These are phyloP conservation scores for Lycocorax pyrrhopterus DNA, from an alignment of 2,113 vertebrate species.

Conservation along the genomic window DNA sequence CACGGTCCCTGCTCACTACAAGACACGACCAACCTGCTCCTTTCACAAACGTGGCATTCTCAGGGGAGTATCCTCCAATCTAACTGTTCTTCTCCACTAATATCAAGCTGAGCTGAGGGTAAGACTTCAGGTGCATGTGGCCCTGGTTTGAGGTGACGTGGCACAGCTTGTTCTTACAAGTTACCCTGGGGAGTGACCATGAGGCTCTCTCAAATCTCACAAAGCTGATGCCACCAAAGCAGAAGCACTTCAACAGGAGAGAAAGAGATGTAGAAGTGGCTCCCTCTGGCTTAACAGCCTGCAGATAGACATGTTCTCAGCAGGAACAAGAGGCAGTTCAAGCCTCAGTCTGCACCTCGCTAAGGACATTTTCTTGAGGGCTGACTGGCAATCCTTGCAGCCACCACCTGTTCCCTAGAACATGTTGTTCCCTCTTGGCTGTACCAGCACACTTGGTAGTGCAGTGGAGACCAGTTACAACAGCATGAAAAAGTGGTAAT, in stretches of 20 bases:
- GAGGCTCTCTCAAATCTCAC: background rate
- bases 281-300: background rate
- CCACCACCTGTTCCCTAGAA: background rate
- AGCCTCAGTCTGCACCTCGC: background rate
- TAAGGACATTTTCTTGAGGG: background rate
- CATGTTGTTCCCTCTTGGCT: accelerated
- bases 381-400: background rate
- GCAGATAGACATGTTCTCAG: background rate
- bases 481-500: background rate
- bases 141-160: background rate
- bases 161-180: background rate
- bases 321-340: background rate
- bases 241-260: background rate
- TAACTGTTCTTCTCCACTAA: background rate
- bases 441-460: background rate
- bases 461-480: background rate
- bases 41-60: background rate
- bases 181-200: background rate
- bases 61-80: background rate
- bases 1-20: background rate
- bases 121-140: background rate
- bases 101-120: background rate
- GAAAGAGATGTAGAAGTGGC: background rate
- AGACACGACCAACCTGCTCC: background rate
- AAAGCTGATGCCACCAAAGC: background rate